A percentile compares a stretch with the other conserved stretches of the same genome.
phyloP scores from a whole-genome alignment of 2,113 vertebrate species.

The Xiphias gladius region DNA sequence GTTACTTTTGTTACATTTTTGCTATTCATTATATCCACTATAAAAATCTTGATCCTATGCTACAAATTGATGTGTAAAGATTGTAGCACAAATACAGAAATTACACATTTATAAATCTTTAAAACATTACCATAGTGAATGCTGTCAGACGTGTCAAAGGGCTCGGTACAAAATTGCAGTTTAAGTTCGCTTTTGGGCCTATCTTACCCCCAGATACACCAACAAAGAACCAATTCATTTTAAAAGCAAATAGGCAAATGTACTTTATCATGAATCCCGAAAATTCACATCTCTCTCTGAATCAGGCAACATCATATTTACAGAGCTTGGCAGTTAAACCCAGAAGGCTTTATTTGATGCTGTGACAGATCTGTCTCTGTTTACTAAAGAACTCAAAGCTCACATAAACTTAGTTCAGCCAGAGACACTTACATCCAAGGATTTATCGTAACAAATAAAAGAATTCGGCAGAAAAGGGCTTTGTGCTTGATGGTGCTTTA shows the following conservation, averaged over 20 bases:
- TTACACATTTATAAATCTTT: conserved; percentile 86
- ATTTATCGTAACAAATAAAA: conserved; percentile 70
- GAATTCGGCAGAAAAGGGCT: conserved; percentile 55
- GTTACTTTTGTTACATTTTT: conserved; percentile 81
- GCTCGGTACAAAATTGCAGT: conserved; percentile 23
- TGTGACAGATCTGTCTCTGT: conserved; percentile 70
- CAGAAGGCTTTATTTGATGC: conserved; percentile 65
- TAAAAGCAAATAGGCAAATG: conserved; percentile 57
- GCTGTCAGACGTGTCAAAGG: conserved; percentile 13
- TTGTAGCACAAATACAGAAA: conserved; percentile 82
- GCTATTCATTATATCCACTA: conserved; percentile 86
- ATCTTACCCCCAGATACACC: background rate
- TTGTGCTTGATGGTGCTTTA: conserved; percentile 48
- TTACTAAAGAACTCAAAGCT: conserved; percentile 65
- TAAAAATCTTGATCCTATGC: conserved; percentile 90
- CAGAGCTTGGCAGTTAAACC: conserved; percentile 76
- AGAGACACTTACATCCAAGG: conserved; percentile 65
- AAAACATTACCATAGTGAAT: conserved; percentile 66
- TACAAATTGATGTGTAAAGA: conserved; percentile 79
- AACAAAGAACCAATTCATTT: conserved; percentile 39
- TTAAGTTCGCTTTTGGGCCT: background rate
- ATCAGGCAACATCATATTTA: conserved; percentile 75
- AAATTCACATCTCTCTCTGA: conserved; percentile 62
- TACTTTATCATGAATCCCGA: conserved; percentile 63
- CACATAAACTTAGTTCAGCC: conserved; percentile 73